Evolutionary conservation across 2,113 vertebrate genomes (phyloP).

Genomic region (Hemiscyllium ocellatum): DNA sequence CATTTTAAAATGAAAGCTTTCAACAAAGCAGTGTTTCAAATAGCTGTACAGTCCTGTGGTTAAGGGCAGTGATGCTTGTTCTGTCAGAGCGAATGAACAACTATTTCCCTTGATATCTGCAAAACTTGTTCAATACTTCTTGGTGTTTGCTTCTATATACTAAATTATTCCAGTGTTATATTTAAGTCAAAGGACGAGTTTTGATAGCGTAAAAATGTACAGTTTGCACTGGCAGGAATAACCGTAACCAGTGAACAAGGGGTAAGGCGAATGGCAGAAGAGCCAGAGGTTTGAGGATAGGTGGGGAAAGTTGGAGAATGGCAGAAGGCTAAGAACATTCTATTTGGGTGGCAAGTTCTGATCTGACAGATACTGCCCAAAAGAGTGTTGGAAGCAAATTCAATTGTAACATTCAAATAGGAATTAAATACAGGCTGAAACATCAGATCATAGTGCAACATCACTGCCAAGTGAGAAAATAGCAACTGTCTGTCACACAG

Average conservation of each 20-base stretch:
- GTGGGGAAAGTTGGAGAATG: background rate
- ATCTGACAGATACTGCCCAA: background rate
- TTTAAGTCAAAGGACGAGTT: background rate
- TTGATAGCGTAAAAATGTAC: background rate
- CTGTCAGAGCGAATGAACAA: background rate
- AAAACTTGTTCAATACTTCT: background rate
- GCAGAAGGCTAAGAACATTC: background rate
- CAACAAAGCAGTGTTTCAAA: background rate
- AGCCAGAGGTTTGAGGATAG: background rate
- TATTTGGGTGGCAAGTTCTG: background rate
- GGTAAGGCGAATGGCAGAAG: background rate
- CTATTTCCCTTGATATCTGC: background rate
- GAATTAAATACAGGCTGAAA: background rate
- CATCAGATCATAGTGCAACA: no score
- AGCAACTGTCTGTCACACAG: no score
- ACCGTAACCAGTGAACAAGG: background rate
- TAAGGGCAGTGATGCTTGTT: no score
- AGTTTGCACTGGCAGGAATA: background rate
- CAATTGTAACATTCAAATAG: background rate
- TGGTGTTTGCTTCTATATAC: background rate
- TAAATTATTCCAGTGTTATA: background rate
- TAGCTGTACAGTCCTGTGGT: no score
- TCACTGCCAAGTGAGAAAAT: no score
- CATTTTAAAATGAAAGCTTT: background rate
- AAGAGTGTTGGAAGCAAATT: background rate